Evolutionary conservation across 2,797 vertebrate species (phyloP), one percentile per base, ranked within the genome.

Genomic region (Chanos chanos): DNA sequence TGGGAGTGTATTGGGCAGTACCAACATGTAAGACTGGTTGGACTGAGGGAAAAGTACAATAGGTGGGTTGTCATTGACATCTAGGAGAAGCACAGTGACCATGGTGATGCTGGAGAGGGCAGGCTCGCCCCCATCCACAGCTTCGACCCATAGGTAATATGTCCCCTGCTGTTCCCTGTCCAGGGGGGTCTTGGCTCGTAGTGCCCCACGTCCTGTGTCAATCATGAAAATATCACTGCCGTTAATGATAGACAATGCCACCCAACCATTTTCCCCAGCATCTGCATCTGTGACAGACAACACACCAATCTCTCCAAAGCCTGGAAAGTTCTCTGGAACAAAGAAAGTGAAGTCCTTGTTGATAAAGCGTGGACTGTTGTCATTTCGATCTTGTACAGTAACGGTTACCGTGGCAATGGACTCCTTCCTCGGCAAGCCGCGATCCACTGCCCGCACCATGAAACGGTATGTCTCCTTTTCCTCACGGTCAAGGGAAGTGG

Each of bases 311-410:
- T 98, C 95, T 3, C 96, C 94, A n/a, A 92, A 98, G 4, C 94
- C 96, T 0, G 95, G 96, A 55, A 98, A 96, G 76, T 99, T 98
- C 85, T 99, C 97, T 0, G 96, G 94, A 19, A 99, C 92, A 1
- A 99, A 99, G 82, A 99, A 99, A 9, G 94, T 99, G 74, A 99
- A 99, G 80, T 99, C 96, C 75, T 97, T 99, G 77, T 98, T 97
- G 83, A 98, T 96, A 79, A 99, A 99, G 47, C 93, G 89, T 3
- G 97, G 97, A 59, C 91, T 95, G 81, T 99, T 99, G 87, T 99
- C 97, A 34, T 99, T 99, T 80, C 92, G 94, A 83, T 99, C 97
- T 77, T 91, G 72, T 5, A 99, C 94, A 0, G 87, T 95, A 68
- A 99, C 80, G 40, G 90, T 80, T 47, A 99, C 90, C 0, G 95